These are phyloP conservation scores for Redunca redunca DNA, from an alignment of 2,113 vertebrate genomes.

Conservation along the genomic window DNA sequence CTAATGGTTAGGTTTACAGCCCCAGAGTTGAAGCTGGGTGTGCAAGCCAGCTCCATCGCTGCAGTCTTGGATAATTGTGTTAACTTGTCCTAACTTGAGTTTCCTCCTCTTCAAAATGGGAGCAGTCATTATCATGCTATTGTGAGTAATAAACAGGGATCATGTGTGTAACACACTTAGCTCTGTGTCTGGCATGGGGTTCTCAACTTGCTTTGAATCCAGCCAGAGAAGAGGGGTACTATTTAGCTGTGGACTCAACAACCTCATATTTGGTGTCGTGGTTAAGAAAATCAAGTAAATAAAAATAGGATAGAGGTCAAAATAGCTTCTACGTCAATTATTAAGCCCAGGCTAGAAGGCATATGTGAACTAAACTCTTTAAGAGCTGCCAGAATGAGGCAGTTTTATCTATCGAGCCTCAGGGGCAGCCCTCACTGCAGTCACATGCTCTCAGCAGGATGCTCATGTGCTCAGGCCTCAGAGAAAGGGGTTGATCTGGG, in stretches of 20 bases:
- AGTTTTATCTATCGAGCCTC: background rate
- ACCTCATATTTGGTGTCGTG: background rate
- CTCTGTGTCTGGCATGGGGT: background rate
- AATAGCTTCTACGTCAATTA: background rate
- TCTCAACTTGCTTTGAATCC: background rate
- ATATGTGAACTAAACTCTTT: background rate
- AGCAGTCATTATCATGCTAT: background rate
- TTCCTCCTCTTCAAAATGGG: background rate
- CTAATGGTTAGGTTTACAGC: background rate
- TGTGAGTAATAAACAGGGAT: background rate
- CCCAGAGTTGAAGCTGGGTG: background rate
- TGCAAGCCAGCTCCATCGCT: background rate
- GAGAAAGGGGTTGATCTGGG: background rate
- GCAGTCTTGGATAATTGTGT: background rate
- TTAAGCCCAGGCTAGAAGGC: background rate
- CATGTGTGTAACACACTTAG: background rate
- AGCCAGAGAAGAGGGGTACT: background rate
- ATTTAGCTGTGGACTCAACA: background rate
- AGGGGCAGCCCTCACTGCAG: background rate
- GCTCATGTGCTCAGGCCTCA: background rate
- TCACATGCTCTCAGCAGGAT: background rate
- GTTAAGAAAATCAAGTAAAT: background rate
- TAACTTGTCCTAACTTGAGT: background rate
- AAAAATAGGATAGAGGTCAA: background rate
- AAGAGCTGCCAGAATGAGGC: background rate